Evolutionary conservation across 2,113 vertebrate species (phyloP).

Genomic region (Spilogale gracilis): DNA sequence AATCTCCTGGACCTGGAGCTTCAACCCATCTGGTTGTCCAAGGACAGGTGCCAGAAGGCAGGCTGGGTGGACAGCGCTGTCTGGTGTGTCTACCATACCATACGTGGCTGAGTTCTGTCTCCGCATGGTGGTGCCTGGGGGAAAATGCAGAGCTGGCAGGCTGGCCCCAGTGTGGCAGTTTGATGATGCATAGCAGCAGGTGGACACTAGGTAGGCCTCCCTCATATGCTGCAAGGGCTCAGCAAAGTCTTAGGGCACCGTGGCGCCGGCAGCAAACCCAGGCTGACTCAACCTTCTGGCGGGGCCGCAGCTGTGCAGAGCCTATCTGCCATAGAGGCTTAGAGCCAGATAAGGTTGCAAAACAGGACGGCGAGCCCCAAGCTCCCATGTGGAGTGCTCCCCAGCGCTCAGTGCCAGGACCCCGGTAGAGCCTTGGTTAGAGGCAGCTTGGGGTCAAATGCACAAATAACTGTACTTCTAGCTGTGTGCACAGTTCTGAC

Average conservation of each 20-base stretch:
- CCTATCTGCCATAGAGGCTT: not conserved
- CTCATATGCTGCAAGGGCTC: not conserved
- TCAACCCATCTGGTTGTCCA: not conserved
- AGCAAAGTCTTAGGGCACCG: conserved; percentile 39
- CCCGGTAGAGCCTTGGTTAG: not conserved
- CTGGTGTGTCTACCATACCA: not conserved
- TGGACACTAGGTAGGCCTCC: conserved; percentile 66
- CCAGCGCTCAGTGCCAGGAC: not conserved
- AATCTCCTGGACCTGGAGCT: conserved; percentile 18
- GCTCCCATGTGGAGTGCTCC: not conserved
- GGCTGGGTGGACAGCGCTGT: not conserved
- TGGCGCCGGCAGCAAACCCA: conserved; percentile 38
- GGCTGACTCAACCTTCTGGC: conserved; percentile 66
- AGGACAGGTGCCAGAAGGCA: not conserved
- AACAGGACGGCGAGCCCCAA: not conserved
- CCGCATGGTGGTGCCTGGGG: not conserved
- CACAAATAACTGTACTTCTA: not conserved
- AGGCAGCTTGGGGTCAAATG: not conserved
- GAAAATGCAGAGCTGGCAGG: conserved; percentile 32
- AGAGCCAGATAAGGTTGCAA: not conserved
- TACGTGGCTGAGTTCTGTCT: conserved; percentile 2
- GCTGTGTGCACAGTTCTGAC: not conserved
- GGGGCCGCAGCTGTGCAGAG: not conserved
- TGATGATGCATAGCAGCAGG: conserved; percentile 73
- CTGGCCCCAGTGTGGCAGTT: conserved; percentile 23